Evolutionary conservation across 1,140 invertebrate species (phyloP), one percentile per base, ranked within the genome.

Genomic region (Eumaeus atala): DNA sequence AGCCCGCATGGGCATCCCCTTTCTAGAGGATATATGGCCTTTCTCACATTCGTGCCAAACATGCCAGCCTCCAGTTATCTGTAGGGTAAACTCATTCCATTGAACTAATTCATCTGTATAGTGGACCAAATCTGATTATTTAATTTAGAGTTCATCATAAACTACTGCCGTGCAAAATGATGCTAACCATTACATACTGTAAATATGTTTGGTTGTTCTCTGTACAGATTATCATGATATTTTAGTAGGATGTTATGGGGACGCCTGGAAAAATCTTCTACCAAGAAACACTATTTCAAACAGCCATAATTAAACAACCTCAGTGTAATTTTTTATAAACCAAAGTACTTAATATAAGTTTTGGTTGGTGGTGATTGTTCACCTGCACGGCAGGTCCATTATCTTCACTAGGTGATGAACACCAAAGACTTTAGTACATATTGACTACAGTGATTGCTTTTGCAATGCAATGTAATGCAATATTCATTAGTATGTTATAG

Each of bases 401-500:
- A 49, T 33, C 16, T 49, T 34, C 48, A 49, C 14, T 37, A 36
- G 35, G 34, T 51, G 35, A 37, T 37, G 38, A 53, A 34, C 37
- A 37, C 51, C 38, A 53, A 53, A 53, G 51, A 53, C 51, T 44
- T 53, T 49, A 28, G 38, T 53, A 53, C 51, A 52, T 49, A 49
- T 49, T 49, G 16, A 49, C 8, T 50, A 44, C 35, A 52, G 49
- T 6, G 21, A 28, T 28, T 36, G 54, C 53, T 60, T 53, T 67
- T 59, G 55, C 59, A 51, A 62, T 58, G 60, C 21, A 28, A 28
- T 28, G 21, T 28, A n/a, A n/a, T n/a, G n/a, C n/a, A n/a, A n/a
- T n/a, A n/a, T n/a, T n/a, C n/a, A n/a, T 63, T 58, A 64, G 64
- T 70, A 58, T 14, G 38, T 48, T 34, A n/a, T 49, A 44, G 17